Conservation (phyloP, 2,888 invertebrate species). For the Magallana nippona region DNA sequence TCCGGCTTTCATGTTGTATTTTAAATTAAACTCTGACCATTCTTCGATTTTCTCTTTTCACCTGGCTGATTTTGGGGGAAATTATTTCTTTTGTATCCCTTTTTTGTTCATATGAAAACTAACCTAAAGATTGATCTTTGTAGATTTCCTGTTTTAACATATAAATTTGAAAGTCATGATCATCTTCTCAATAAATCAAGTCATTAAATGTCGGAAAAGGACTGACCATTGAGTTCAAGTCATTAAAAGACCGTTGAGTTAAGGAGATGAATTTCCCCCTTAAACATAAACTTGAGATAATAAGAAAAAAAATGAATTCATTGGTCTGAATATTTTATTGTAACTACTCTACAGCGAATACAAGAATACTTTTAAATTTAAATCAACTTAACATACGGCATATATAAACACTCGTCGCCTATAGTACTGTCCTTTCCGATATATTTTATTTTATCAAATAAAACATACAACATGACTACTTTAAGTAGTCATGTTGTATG, state of each 20-base stretch:
- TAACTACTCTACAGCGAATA: slow-evolving; percentile 19
- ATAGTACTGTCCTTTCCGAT: no score
- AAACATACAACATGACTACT: no score
- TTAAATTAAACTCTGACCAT: slow-evolving; percentile 19
- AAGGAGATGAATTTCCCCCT: no score
- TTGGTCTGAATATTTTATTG: slow-evolving; percentile 24
- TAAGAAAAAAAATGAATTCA: neutral
- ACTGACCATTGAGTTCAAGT: no score
- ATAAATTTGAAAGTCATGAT: neutral
- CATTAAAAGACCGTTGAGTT: no score
- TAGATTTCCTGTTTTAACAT: neutral
- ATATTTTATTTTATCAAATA: no score
- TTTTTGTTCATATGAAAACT: neutral
- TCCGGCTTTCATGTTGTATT: slow-evolving; percentile 2
- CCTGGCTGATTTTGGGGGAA: neutral
- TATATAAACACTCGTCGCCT: neutral
- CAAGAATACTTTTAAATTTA: slow-evolving; percentile 17
- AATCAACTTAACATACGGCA: neutral
- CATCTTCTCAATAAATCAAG: no score
- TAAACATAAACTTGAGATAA: neutral
- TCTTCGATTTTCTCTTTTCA: neutral
- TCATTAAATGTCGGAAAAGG: no score
- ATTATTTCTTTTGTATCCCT: neutral
- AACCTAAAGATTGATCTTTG: neutral
- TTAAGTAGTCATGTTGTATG: no score